phyloP scores from a whole-genome alignment of 2,888 invertebrate species.

The Troilus luridus region DNA sequence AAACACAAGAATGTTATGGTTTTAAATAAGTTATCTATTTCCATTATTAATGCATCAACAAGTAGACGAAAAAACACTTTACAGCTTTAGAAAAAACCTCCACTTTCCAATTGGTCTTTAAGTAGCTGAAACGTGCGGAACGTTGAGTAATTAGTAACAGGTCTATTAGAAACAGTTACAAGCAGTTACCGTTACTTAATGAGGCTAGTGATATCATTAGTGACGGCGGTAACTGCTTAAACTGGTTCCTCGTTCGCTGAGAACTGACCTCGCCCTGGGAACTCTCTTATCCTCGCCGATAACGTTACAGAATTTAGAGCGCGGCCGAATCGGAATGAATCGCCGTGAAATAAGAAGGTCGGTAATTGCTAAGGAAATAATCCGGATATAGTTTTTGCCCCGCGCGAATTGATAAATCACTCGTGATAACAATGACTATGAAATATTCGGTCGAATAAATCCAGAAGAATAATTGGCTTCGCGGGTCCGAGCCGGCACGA shows the following conservation, averaged over 20 bases:
- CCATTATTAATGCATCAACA: neutral
- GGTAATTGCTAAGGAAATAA: neutral
- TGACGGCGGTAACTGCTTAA: neutral
- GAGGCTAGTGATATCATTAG: slow-evolving; percentile 23
- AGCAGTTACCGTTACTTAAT: neutral
- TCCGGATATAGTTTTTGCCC: slow-evolving; percentile 18
- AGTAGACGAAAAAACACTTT: neutral
- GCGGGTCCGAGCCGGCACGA: neutral
- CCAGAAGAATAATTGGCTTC: neutral
- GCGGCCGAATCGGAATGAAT: neutral
- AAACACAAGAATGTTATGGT: neutral
- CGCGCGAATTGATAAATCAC: slow-evolving; percentile 18
- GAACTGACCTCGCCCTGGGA: neutral
- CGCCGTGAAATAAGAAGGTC: neutral
- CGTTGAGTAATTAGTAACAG: slow-evolving; percentile 17
- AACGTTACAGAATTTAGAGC: neutral
- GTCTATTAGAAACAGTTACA: slow-evolving; percentile 2
- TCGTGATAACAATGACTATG: neutral
- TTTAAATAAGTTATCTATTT: neutral
- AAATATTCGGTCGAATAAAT: slow-evolving; percentile 15
- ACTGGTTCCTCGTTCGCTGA: neutral
- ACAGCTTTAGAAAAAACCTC: neutral
- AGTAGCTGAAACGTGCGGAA: slow-evolving; percentile 13
- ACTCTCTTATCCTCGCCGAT: neutral
- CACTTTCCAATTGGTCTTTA: neutral